These are phyloP conservation scores for Drosophila nannoptera DNA, from an alignment of 1,140 invertebrate genomes.

Conservation along the genomic window DNA sequence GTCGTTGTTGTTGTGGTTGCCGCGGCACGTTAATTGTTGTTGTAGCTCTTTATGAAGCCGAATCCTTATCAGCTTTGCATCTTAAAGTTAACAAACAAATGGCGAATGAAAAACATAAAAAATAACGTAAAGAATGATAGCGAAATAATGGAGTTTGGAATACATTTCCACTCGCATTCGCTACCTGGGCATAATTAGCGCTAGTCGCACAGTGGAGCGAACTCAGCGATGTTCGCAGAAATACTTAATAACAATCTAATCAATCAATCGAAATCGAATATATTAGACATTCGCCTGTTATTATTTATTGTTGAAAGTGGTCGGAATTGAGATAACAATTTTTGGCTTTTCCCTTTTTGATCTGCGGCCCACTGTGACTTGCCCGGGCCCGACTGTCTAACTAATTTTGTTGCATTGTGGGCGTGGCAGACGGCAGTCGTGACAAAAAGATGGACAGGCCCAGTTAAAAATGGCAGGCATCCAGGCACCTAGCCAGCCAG, in stretches of 20 bases:
- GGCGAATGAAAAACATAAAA: conserved; percentile 31
- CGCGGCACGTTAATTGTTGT: conserved; percentile 56
- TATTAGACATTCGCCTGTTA: background rate
- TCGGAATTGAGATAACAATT: background rate
- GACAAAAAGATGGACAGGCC: conserved; percentile 72
- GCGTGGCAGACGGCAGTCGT: conserved; percentile 61
- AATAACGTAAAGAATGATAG: conserved; percentile 6
- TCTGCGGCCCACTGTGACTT: background rate
- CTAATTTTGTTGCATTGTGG: conserved; percentile 66
- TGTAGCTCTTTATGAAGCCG: conserved; percentile 43
- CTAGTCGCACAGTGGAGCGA: conserved; percentile 18
- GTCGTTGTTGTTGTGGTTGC: conserved; percentile 57
- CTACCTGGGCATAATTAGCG: conserved; percentile 64
- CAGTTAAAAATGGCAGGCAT: conserved; percentile 66
- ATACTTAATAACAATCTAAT: background rate
- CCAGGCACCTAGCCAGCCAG: conserved; percentile 39
- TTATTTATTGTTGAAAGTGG: background rate
- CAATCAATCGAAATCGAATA: background rate
- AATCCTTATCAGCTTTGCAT: conserved; percentile 61
- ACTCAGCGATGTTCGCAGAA: background rate
- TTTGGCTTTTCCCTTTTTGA: conserved; percentile 35
- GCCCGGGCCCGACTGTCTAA: conserved; percentile 34
- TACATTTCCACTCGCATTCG: conserved; percentile 45
- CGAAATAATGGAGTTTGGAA: conserved; percentile 29
- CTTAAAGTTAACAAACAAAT: conserved; percentile 68